phyloP scores from a whole-genome alignment of 2,888 invertebrate genomes.

The Mesorhabditis sp. region DNA sequence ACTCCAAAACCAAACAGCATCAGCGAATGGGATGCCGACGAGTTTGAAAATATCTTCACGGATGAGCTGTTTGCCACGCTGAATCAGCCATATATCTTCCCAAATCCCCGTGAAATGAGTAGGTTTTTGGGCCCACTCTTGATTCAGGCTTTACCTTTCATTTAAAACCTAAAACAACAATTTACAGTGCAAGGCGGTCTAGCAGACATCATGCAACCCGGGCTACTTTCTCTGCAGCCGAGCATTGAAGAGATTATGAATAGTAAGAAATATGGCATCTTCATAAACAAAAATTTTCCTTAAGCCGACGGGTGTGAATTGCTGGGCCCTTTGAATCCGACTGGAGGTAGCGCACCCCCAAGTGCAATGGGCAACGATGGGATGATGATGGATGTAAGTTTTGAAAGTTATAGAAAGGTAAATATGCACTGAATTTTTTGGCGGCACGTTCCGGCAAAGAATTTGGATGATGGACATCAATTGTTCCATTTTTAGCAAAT shows the following conservation, averaged over 20 bases:
- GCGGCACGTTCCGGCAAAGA: background rate
- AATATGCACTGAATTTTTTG: constrained; percentile 9
- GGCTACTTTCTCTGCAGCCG: constrained; percentile 91
- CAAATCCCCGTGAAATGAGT: constrained; percentile 81
- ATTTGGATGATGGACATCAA: no score
- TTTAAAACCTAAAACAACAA: background rate
- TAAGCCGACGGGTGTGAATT: background rate
- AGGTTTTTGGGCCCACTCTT: constrained; percentile 10
- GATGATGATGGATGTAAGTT: background rate
- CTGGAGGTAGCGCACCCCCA: constrained; percentile 3
- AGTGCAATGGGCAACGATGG: background rate
- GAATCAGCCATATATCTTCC: constrained; percentile 82
- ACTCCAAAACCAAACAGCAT: constrained; percentile 12
- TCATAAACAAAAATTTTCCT: constrained; percentile 4
- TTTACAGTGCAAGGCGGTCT: constrained; percentile 71
- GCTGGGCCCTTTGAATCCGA: background rate
- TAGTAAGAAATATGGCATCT: no score
- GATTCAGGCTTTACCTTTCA: background rate
- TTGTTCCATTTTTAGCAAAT: background rate
- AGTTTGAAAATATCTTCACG: constrained; percentile 60
- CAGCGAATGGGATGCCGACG: constrained; percentile 43
- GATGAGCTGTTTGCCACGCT: constrained; percentile 61
- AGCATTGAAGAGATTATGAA: constrained; percentile 61
- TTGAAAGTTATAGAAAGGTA: no score
- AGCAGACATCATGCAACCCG: constrained; percentile 88